phyloP scores from a whole-genome alignment of 2,797 vertebrate species.

The Pantherophis vulpinus region DNA sequence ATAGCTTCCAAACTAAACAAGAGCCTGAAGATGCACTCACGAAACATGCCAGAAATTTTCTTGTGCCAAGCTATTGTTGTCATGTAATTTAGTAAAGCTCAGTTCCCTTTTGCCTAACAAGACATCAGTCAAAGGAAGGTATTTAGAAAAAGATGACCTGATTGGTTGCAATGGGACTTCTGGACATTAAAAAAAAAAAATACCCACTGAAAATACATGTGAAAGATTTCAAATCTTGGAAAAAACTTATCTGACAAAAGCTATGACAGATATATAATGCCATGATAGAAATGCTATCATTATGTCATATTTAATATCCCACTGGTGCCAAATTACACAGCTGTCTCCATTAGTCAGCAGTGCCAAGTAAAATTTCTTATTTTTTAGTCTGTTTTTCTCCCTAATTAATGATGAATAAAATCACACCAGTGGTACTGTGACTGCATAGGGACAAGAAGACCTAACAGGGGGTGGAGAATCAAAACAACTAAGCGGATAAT shows the following conservation, averaged over 20 bases:
- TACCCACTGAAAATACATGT: conserved; percentile 59
- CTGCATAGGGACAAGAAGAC: conserved; percentile 26
- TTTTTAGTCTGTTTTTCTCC: conserved; percentile 7
- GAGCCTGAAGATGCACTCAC: too few species aligned
- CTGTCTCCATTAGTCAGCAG: conserved; percentile 47
- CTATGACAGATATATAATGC: conserved; percentile 60
- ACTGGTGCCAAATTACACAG: conserved; percentile 57
- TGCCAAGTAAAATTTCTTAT: conserved; percentile 30
- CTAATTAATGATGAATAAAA: conserved; percentile 53
- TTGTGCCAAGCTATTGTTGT: conserved; percentile 31
- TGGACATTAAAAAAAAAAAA: conserved; percentile 62
- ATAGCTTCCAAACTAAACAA: too few species aligned
- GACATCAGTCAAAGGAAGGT: conserved; percentile 66
- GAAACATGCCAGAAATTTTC: conserved; percentile 3
- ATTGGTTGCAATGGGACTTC: conserved; percentile 72
- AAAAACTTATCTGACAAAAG: conserved; percentile 51
- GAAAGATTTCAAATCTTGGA: conserved; percentile 56
- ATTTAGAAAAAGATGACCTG: conserved; percentile 67
- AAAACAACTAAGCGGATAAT: conserved; percentile 34
- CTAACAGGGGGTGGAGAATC: conserved; percentile 32
- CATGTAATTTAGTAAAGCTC: conserved; percentile 36
- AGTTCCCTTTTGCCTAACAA: conserved; percentile 63
- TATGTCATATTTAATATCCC: conserved; percentile 62
- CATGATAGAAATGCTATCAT: conserved; percentile 57
- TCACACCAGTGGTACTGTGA: conserved; percentile 27